Percentiles rank a stretch among this genome's conserved stretches.
Conservation (phyloP, 2,888 invertebrate species). For the Elegia similella region DNA sequence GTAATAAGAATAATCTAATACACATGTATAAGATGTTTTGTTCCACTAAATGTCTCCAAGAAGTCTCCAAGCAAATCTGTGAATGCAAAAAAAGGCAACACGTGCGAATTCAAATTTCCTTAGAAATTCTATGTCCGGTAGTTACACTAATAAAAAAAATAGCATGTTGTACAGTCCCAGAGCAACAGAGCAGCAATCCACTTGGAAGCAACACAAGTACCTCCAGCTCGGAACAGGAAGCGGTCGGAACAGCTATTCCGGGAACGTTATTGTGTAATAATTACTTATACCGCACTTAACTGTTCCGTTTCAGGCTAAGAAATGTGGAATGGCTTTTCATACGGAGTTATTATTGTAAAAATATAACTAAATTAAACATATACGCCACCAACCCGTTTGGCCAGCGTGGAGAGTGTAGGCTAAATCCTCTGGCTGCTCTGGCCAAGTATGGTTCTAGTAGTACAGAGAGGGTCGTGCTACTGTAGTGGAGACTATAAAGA, state of each 20-base stretch:
- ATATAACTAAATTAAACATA: too few species aligned
- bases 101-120: neutral
- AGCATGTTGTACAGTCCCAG: slow-evolving; percentile 5
- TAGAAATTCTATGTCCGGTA: slow-evolving; percentile 1
- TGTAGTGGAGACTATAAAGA: too few species aligned
- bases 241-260: slow-evolving; percentile 57
- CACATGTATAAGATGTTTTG: too few species aligned
- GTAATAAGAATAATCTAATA: too few species aligned
- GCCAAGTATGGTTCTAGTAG: too few species aligned
- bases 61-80: too few species aligned
- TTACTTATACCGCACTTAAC: slow-evolving; percentile 63
- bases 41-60: too few species aligned
- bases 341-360: neutral
- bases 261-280: slow-evolving; percentile 72
- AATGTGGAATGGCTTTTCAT: slow-evolving; percentile 37
- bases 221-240: slow-evolving; percentile 41
- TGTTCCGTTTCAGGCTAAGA: slow-evolving; percentile 49
- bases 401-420: too few species aligned
- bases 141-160: neutral
- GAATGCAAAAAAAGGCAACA: neutral
- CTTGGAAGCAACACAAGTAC: slow-evolving; percentile 29
- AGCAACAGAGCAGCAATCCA: slow-evolving; percentile 19
- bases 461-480: too few species aligned
- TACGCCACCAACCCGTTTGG: too few species aligned
- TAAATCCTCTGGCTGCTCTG: too few species aligned